Percentiles rank a stretch among this genome's conserved stretches.
Evolutionary conservation across 30 jellyfish, hydroid and myxozoan genomes (phyloP).

Genomic region (Hydra vulgaris): DNA sequence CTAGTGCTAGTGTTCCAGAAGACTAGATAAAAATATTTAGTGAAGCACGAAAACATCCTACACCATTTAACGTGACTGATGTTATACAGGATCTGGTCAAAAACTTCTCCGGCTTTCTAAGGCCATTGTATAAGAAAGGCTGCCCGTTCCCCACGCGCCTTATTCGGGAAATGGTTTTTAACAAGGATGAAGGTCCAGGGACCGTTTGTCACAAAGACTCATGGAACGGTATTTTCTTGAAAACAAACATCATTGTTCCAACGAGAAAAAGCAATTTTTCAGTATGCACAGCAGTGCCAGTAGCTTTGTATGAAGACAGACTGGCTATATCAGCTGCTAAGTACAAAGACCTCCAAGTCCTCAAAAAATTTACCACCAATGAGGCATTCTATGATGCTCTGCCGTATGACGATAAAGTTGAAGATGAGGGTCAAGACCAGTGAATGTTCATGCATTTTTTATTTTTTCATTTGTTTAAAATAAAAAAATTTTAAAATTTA

Average conservation of each 20-base stretch:
- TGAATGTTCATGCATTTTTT: background rate
- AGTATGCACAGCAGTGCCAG: background rate
- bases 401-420: background rate
- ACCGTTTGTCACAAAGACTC: background rate
- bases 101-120: background rate
- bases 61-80: background rate
- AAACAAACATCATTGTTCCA: background rate
- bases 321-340: background rate
- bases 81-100: background rate
- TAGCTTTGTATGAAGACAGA: background rate
- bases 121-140: background rate
- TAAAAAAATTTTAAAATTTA: background rate
- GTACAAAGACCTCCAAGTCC: background rate
- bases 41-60: background rate
- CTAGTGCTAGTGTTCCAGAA: background rate
- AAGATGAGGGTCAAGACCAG: background rate
- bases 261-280: background rate
- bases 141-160: background rate
- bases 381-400: background rate
- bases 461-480: background rate
- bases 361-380: background rate
- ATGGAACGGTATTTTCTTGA: background rate
- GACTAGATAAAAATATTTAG: background rate
- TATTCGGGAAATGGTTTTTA: background rate
- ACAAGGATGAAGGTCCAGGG: background rate